Percentiles rank a stretch among this genome's conserved stretches.
Evolutionary conservation across 2,797 vertebrate species (phyloP).

Genomic region (Crenichthys baileyi): DNA sequence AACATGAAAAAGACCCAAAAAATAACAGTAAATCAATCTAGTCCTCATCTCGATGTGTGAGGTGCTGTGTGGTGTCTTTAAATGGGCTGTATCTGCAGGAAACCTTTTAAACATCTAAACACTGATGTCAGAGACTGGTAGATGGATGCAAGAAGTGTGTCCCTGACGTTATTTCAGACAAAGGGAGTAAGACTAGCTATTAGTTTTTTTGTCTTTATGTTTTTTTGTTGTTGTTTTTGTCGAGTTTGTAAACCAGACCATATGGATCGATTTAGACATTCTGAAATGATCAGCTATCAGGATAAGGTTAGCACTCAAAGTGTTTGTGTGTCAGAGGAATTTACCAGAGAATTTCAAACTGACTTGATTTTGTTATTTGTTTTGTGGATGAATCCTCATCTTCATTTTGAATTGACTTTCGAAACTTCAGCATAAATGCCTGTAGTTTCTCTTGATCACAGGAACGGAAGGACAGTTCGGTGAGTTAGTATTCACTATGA

Average conservation of each 20-base stretch:
- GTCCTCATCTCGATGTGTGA: too few relatives aligned
- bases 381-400: neutral
- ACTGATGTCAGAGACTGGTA: too few relatives aligned
- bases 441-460: neutral
- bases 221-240: neutral
- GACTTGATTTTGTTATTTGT: neutral
- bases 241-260: neutral
- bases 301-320: neutral
- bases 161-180: too few relatives aligned
- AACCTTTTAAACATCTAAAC: too few relatives aligned
- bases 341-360: neutral
- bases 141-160: too few relatives aligned
- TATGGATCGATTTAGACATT: neutral
- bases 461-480: neutral
- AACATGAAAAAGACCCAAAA: too few relatives aligned
- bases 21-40: too few relatives aligned
- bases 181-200: too few relatives aligned
- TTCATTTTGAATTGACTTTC: neutral
- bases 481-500: neutral
- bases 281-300: neutral
- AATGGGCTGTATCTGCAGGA: too few relatives aligned
- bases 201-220: too few relatives aligned
- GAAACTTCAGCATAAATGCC: neutral
- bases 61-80: too few relatives aligned
- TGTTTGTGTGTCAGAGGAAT: neutral